Base-by-base conservation (phyloP, 2,113 vertebrate species). In the Oryzias woworae region DNA sequence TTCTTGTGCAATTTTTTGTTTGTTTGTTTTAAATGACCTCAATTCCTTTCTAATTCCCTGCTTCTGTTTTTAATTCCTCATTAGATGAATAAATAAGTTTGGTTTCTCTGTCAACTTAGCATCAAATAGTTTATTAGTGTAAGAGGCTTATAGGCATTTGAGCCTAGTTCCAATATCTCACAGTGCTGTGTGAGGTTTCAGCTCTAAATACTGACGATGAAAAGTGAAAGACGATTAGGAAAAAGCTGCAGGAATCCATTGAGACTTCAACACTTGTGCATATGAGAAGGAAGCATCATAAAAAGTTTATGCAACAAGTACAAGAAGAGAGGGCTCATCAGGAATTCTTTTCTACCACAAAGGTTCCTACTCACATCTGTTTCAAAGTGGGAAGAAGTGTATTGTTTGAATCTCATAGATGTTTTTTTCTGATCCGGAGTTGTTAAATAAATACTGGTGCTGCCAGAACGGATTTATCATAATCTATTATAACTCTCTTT, bases 71-170 rank as follows among this genome's bases (percentile, higher is more conserved):
- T 10, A 47, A 14, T 16, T 69, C 50, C 49, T 70, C 62, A 69
- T 59, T 49, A 65, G 57, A 70, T 57, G 71, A 79, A 79, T 65
- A 80, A 73, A 85, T 69, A 70, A 58, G 50, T 42, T 47, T 31
- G 43, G 41, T 73, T 77, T 79, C 26, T 0, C 36, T 80, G 70
- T 82, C 55, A 79, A 73, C 76, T 85, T 72, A 68, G 65, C 72
- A 55, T 70, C 45, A 36, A 73, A 69, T 69, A 78, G 62, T 81
- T 82, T 76, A 84, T 84, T 86, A 83, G 59, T 10, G 44, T 90
- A 91, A 92, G 84, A 77, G 62, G 84, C 83, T 90, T 91, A 88
- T 84, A 74, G 77, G 87, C 69, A 85, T 85, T 83, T 77, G 69
- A 75, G 69, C 62, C 58, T 69, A 53, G 72, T 80, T 77, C 62